Percentiles rank a stretch among this genome's conserved stretches.
Evolutionary conservation across 2,797 vertebrate genomes (phyloP).

Genomic region (Microctenopoma stevenorrisi): DNA sequence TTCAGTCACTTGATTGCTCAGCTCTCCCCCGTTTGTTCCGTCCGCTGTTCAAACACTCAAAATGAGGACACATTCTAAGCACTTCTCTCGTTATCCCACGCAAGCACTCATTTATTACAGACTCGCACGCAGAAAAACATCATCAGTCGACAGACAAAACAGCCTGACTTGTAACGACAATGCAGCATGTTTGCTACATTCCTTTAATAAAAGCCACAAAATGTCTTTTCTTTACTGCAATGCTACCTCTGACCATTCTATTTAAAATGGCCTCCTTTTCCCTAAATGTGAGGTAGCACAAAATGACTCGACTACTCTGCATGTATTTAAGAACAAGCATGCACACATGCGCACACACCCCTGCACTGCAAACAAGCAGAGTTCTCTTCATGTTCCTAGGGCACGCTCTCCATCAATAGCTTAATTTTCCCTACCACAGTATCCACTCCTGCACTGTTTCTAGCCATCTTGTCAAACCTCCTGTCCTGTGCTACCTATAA

Average conservation of each 20-base stretch:
- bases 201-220: background rate
- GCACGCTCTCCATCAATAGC: slow-evolving; percentile 70
- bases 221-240: slow-evolving; percentile 9
- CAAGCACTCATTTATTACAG: slow-evolving; percentile 35
- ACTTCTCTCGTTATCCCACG: slow-evolving; percentile 56
- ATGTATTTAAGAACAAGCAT: slow-evolving; percentile 39
- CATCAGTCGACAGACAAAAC: slow-evolving; percentile 27
- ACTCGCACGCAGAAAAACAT: slow-evolving; percentile 22
- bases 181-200: background rate
- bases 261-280: slow-evolving; percentile 51
- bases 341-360: slow-evolving; percentile 21
- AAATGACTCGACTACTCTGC: slow-evolving; percentile 53
- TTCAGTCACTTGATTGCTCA: slow-evolving; percentile 23
- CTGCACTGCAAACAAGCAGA: slow-evolving; percentile 65
- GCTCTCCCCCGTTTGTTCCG: slow-evolving; percentile 47
- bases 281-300: slow-evolving; percentile 28
- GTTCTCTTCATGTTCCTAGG: slow-evolving; percentile 71
- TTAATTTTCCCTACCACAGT: slow-evolving; percentile 72
- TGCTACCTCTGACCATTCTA: slow-evolving; percentile 6
- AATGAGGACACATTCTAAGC: slow-evolving; percentile 56
- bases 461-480: slow-evolving; percentile 35
- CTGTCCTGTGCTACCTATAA: slow-evolving; percentile 26
- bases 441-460: slow-evolving; percentile 46
- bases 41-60: slow-evolving; percentile 50
- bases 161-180: slow-evolving; percentile 15